These are phyloP conservation scores for Enteromius treurensis DNA, from an alignment of 2,797 vertebrate species.

Conservation along the genomic window DNA sequence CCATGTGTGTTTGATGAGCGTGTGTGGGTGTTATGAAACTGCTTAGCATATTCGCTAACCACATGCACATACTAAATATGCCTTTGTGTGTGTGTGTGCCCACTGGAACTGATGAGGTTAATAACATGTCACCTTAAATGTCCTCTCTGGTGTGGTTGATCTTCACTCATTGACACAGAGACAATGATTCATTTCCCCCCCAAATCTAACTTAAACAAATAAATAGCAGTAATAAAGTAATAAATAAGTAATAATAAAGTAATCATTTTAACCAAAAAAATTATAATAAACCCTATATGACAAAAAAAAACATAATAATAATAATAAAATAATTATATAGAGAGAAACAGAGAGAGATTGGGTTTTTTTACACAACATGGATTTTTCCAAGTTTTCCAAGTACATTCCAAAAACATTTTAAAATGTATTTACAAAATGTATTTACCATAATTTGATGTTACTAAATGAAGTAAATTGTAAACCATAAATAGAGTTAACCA, in stretches of 20 bases:
- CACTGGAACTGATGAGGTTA: slow-evolving; percentile 27
- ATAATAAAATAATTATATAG: not conserved
- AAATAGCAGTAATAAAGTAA: not conserved
- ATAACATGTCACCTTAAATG: slow-evolving; percentile 60
- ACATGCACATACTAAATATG: not conserved
- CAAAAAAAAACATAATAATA: not conserved
- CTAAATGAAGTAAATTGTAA: not conserved
- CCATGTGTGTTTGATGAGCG: slow-evolving; percentile 29
- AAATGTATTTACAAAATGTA: too few relatives aligned
- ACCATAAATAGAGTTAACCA: too few relatives aligned
- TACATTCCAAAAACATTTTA: too few relatives aligned
- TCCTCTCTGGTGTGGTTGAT: slow-evolving; percentile 40
- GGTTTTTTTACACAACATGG: not conserved
- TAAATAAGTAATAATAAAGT: not conserved
- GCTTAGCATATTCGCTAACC: slow-evolving; percentile 21
- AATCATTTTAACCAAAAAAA: not conserved
- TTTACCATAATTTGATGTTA: not conserved
- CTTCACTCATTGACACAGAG: slow-evolving; percentile 7
- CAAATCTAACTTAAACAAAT: not conserved
- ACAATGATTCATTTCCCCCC: not conserved
- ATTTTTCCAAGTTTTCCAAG: not conserved
- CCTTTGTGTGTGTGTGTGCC: slow-evolving; percentile 6
- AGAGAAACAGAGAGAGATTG: too few relatives aligned
- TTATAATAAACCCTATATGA: not conserved
- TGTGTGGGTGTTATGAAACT: slow-evolving; percentile 40